Percentiles rank a stretch among this genome's conserved stretches.
These are phyloP conservation scores for Actinernus sp. DNA, from an alignment of 92 coral and sea anemone species.

Conservation along the genomic window DNA sequence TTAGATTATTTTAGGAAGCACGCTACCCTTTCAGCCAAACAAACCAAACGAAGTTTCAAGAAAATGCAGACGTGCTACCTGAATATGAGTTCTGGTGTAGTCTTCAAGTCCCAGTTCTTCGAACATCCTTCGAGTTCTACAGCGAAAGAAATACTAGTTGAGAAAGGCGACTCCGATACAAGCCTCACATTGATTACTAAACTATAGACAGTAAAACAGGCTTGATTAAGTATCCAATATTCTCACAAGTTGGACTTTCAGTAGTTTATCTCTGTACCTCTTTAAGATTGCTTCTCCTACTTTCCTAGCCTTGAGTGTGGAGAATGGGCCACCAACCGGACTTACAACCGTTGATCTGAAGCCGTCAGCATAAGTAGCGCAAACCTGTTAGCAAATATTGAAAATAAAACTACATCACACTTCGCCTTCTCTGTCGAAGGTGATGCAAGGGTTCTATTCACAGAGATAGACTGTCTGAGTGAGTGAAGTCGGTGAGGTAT, in stretches of 20 bases:
- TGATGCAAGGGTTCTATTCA: too few species aligned
- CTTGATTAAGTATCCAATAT: neutral
- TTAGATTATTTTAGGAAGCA: too few species aligned
- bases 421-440: neutral
- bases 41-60: neutral
- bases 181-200: neutral
- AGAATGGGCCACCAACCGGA: constrained; percentile 98
- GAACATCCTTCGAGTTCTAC: constrained; percentile 89
- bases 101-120: constrained; percentile 87
- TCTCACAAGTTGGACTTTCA: neutral
- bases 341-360: constrained; percentile 97
- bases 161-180: neutral
- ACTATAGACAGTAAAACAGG: neutral
- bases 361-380: constrained; percentile 97
- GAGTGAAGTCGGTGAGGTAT: too few species aligned
- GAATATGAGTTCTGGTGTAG: constrained; percentile 95
- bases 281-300: constrained; percentile 92
- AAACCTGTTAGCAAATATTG: constrained; percentile 58
- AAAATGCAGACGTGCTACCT: constrained; percentile 46
- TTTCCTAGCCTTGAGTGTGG: constrained; percentile 91
- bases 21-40: neutral
- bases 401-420: neutral
- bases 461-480: too few species aligned
- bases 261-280: constrained; percentile 41
- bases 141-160: neutral